Conservation (phyloP, 2,888 invertebrate species). For the Sinodicranocentrus sp. region DNA sequence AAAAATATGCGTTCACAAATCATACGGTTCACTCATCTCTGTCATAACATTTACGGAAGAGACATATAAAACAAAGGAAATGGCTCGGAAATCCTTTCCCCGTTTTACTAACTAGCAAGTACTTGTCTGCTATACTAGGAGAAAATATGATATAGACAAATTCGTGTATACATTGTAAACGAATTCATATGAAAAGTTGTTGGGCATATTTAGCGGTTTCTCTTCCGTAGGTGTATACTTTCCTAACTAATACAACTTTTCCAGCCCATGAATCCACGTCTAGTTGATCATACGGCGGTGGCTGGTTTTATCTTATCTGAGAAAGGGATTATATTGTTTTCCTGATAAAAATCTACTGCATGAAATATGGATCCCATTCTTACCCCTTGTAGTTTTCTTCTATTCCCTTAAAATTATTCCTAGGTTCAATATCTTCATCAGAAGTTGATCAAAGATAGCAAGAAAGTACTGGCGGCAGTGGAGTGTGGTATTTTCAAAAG, state of each 20-base stretch:
- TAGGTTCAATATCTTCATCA: no score
- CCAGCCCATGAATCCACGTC: no score
- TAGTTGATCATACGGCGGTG: no score
- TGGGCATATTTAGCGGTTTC: not conserved
- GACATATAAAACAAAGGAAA: conserved; percentile 72
- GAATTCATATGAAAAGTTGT: not conserved
- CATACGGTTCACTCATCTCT: conserved; percentile 70
- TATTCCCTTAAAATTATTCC: no score
- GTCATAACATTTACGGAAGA: conserved; percentile 73
- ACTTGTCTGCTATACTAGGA: not conserved
- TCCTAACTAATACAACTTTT: not conserved
- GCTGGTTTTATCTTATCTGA: no score
- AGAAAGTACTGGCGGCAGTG: no score
- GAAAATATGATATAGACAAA: not conserved
- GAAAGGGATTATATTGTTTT: no score
- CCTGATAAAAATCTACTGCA: no score
- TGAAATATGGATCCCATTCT: no score
- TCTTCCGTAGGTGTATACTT: not conserved
- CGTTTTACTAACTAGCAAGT: conserved; percentile 7
- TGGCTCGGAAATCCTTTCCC: conserved; percentile 72
- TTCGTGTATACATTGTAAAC: not conserved
- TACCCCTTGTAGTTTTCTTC: no score
- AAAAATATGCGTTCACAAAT: conserved; percentile 69
- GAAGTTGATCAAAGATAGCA: no score
- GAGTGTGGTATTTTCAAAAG: no score